phyloP scores from a whole-genome alignment of 2,888 invertebrate genomes.

The Norana najaformis region DNA sequence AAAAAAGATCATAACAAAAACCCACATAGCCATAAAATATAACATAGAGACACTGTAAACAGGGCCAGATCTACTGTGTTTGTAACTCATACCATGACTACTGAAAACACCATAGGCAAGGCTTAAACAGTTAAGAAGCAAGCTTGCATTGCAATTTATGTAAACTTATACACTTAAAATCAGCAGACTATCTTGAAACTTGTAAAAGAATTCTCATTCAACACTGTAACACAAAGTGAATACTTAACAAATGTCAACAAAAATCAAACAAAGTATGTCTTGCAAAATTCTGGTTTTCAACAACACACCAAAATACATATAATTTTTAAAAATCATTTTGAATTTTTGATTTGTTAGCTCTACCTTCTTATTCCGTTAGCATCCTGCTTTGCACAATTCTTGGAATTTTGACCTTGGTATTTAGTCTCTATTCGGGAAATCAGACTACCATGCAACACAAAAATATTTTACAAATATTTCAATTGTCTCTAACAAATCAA shows the following conservation, averaged over 20 bases:
- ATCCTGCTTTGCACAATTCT: too few species aligned
- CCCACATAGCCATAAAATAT: neutral
- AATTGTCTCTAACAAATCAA: neutral
- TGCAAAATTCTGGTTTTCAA: neutral
- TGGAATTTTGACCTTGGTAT: neutral
- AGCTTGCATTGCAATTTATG: neutral
- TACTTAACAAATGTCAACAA: neutral
- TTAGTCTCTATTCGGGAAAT: neutral
- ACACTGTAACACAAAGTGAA: neutral
- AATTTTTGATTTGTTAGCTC: neutral
- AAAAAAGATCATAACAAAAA: neutral
- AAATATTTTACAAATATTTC: neutral
- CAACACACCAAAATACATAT: neutral
- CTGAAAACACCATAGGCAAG: neutral
- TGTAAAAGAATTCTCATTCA: neutral
- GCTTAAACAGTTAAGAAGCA: constrained; percentile 1
- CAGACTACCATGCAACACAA: neutral
- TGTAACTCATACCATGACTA: neutral
- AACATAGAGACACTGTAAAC: neutral
- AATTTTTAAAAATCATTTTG: neutral
- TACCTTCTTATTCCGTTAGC: neutral
- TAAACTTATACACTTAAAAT: neutral
- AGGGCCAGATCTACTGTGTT: neutral
- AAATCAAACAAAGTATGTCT: neutral
- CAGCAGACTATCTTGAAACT: neutral